Base-by-base conservation (phyloP, 1,140 invertebrate genomes). In the Thalassaphorura encarpata region DNA sequence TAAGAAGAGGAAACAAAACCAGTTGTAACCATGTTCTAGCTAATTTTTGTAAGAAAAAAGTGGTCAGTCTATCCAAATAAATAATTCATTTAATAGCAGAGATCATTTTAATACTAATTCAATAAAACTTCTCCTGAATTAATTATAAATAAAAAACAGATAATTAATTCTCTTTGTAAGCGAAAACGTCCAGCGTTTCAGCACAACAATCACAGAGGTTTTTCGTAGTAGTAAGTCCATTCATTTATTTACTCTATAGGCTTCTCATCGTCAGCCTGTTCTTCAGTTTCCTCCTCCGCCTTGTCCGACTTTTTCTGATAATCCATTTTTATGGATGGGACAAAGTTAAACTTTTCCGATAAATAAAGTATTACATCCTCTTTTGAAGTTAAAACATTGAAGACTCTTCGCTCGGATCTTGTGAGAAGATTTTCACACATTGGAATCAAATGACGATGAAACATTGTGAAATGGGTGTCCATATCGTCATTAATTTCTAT, bases 361-460 rank as follows among this genome's bases (percentile, higher is more conserved):
- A 94, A 71, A 75, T 82, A 93, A 24, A 80, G 70, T 43, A 89
- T 73, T 3, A 92, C 84, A 58, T 77, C 74, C 50, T 79, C 69
- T 61, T 80, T 83, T 58, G 74, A 80, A 55, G 76, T 78, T 24
- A 94, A 72, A 60, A 77, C 77, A 74, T 94, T 95, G 62, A 79
- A 78, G 11, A 73, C 60, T 55, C 69, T 68, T 48, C 74, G 68
- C 47, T 79, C 76, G 5, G 68, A 45, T 58, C 71, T 71, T 11
- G 70, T 66, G 54, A 77, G 64, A 5, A 69, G 51, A 52, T 68
- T 71, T 54, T 77, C 74, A 51, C 74, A 58, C 93, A 97, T 97
- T 68, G 91, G 93, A 42, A 89, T 86, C 48, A 96, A 76, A 75
- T 96, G 92, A 70, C 94, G 89, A 73, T 96, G 92, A 67, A 95